These are phyloP conservation scores for Rhynchopsitta pachyrhyncha DNA, from an alignment of 2,113 vertebrate species.

Conservation along the genomic window DNA sequence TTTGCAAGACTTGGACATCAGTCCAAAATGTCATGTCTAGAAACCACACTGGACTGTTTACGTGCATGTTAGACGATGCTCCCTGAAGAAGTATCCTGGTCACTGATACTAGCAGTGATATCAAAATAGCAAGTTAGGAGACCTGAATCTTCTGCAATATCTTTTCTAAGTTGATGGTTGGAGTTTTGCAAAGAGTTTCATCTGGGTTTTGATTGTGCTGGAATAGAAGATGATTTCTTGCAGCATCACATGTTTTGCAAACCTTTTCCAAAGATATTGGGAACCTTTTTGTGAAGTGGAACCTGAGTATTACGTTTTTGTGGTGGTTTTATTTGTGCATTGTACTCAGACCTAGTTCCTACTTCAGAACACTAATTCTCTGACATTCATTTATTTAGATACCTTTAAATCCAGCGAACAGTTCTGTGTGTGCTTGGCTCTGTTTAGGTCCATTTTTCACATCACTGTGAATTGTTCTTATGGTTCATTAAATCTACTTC, in stretches of 20 bases:
- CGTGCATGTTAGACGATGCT: accelerated
- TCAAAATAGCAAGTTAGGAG: not conserved
- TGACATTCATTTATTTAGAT: not conserved
- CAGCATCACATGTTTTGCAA: not conserved
- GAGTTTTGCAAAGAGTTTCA: not conserved
- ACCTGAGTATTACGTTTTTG: not conserved
- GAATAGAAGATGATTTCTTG: not conserved
- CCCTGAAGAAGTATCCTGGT: not conserved
- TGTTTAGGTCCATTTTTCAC: not conserved
- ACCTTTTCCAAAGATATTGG: not conserved
- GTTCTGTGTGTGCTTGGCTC: not conserved
- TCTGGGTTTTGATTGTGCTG: not conserved
- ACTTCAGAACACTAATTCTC: not conserved
- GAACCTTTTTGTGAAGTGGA: not conserved
- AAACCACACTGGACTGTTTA: not conserved
- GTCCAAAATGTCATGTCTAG: not conserved
- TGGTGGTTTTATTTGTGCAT: not conserved
- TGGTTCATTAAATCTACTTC: not conserved
- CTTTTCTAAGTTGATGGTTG: not conserved
- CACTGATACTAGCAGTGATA: not conserved
- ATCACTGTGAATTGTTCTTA: not conserved
- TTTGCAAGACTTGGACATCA: not conserved
- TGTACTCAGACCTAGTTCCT: not conserved
- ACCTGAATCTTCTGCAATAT: not conserved
- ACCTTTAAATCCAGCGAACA: not conserved